Evolutionary conservation across 2,113 vertebrate species (phyloP).

Genomic region (Carettochelys insculpta): DNA sequence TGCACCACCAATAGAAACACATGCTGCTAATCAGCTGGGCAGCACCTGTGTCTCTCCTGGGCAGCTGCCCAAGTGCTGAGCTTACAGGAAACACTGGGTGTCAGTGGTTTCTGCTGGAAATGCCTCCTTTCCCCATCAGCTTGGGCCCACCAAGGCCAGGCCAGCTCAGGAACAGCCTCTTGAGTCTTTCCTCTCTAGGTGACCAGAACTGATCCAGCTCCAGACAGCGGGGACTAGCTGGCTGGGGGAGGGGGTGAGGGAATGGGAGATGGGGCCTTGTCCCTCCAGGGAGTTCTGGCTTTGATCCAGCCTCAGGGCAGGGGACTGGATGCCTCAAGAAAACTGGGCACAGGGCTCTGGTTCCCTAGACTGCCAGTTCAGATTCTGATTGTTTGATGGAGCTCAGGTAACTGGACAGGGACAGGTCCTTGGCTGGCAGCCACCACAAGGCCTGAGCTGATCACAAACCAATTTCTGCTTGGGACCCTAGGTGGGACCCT

Average conservation of each 20-base stretch:
- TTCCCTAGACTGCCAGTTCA: not conserved
- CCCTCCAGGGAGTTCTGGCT: not conserved
- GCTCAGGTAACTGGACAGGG: not conserved
- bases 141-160: not conserved
- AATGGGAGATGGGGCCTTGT: not conserved
- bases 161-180: too few relatives aligned
- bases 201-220: not conserved
- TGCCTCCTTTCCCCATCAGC: not conserved
- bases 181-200: too few relatives aligned
- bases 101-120: not conserved
- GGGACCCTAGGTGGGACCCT: not conserved
- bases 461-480: not conserved
- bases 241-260: not conserved
- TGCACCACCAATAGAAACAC: too few relatives aligned
- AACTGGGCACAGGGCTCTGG: not conserved
- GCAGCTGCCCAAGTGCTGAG: too few relatives aligned
- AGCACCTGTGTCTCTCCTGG: too few relatives aligned
- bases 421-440: not conserved
- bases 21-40: too few relatives aligned
- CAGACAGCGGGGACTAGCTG: not conserved
- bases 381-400: not conserved
- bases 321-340: not conserved
- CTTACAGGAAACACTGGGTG: too few relatives aligned
- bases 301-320: not conserved
- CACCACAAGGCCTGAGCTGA: not conserved